phyloP scores from a whole-genome alignment of 2,888 invertebrate species.

The Lithophane ornitopus region DNA sequence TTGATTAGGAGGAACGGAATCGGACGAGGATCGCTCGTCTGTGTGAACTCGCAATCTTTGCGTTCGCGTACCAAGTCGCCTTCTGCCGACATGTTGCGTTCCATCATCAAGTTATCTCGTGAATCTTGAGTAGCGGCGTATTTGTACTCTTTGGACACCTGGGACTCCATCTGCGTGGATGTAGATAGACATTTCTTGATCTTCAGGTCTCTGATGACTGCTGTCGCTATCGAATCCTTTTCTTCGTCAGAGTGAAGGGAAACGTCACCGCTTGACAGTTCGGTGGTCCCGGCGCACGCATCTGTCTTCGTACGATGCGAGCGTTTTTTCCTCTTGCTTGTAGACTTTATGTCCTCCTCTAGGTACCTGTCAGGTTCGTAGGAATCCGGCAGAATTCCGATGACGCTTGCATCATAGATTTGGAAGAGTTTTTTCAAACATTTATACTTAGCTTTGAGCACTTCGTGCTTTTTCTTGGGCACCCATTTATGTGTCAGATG shows the following conservation, averaged over 20 bases:
- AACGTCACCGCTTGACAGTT: conserved; percentile 73
- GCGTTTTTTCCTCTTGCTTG: conserved; percentile 72
- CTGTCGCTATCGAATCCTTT: conserved; percentile 69
- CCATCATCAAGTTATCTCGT: conserved; percentile 29
- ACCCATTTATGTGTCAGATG: conserved; percentile 80
- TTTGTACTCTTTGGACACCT: conserved; percentile 69
- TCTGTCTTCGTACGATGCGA: conserved; percentile 83
- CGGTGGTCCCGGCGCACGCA: conserved; percentile 81
- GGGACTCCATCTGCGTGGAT: conserved; percentile 71
- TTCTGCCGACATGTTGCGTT: conserved; percentile 16
- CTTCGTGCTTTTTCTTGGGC: conserved; percentile 87
- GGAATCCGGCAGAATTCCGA: conserved; percentile 79
- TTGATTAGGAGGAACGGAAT: conserved; percentile 72
- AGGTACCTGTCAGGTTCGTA: conserved; percentile 47
- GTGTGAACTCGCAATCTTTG: conserved; percentile 70
- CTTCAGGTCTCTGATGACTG: conserved; percentile 77
- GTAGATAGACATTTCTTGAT: conserved; percentile 70
- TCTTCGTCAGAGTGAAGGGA: conserved; percentile 57
- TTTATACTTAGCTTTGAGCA: conserved; percentile 86
- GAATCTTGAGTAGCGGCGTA: conserved; percentile 54
- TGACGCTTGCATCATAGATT: conserved; percentile 85
- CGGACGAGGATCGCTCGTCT: conserved; percentile 54
- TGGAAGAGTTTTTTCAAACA: conserved; percentile 87
- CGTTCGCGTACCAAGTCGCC: conserved; percentile 34
- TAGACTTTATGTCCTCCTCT: conserved; percentile 62